Base-by-base conservation (phyloP, 2,888 invertebrate species). In the Drosophila phalerata region DNA sequence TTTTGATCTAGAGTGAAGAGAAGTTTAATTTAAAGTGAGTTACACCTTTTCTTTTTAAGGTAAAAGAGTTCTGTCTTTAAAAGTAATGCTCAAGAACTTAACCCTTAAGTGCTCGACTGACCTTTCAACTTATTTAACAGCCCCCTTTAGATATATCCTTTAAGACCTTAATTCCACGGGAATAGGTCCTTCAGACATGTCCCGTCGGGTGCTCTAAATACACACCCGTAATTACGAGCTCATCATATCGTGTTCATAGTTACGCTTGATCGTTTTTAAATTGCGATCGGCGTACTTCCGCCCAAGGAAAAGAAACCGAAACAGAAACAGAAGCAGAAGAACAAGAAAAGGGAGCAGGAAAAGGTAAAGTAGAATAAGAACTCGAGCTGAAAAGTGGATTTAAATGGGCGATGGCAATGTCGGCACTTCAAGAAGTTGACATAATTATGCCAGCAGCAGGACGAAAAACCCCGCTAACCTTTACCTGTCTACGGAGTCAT, bases 181-280 rank as follows among this genome's bases (percentile, higher is more conserved):
- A 10, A n/a, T 22, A 34, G 57, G 32, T 9, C 9, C 40, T 17
- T 10, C 52, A 6, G 70, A 15, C 28, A 69, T 75, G 53, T 81
- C 88, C 84, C 86, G 80, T 65, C 52, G 83, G 32, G 82, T 75
- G 67, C 69, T 83, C 71, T 68, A 63, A 65, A 79, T 71, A 57
- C 32, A 72, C 51, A 85, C 77, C 80, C 83, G 67, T 84, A 85
- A 88, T 84, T 85, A 88, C 57, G 62, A 67, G 66, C 77, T 81
- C 71, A 85, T 83, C 81, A 71, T 73, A 74, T 57, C 62, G 60
- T 60, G 49, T n/a, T 25, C 61, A 67, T 55, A 65, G 82, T 82
- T 88, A 69, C 85, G 85, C 81, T 85, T 88, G 89, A 85, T 85
- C 85, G 89, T 88, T 85, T 88, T 86, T 77, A 73, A 85, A 85